Conservation (phyloP, 2,113 vertebrate genomes). For the Scalopus aquaticus region DNA sequence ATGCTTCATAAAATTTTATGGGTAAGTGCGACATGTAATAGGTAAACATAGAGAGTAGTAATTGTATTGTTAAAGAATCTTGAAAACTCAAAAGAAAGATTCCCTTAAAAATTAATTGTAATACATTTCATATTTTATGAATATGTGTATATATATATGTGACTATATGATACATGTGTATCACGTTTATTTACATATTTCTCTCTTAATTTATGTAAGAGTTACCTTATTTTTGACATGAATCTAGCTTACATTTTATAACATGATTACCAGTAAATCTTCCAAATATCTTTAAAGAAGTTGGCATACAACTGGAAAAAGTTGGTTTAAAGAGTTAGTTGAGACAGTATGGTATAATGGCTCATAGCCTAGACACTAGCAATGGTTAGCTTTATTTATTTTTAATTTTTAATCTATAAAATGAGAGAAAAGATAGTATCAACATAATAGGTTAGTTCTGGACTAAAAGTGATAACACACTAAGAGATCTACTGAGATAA, state of each 20-base stretch:
- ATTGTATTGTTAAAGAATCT: not conserved
- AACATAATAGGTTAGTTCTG: not conserved
- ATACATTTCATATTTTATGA: not conserved
- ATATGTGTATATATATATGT: not conserved
- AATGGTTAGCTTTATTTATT: not conserved
- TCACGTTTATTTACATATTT: not conserved
- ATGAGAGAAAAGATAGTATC: not conserved
- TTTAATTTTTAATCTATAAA: not conserved
- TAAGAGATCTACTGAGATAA: not conserved
- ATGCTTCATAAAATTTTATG: not conserved
- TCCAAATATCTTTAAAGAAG: not conserved
- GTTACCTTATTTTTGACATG: not conserved
- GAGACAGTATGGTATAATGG: not conserved
- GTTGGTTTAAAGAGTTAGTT: not conserved
- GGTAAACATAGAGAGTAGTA: not conserved
- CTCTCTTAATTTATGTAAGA: not conserved
- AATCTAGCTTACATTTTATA: not conserved
- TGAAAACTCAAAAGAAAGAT: not conserved
- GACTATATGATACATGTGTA: not conserved
- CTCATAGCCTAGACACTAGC: too few species aligned
- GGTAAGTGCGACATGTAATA: not conserved
- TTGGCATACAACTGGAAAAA: not conserved
- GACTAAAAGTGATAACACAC: not conserved
- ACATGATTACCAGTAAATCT: not conserved
- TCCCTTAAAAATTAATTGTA: not conserved